phyloP scores from a whole-genome alignment of 1,140 invertebrate genomes.

The Lamellibrachia luymesi region DNA sequence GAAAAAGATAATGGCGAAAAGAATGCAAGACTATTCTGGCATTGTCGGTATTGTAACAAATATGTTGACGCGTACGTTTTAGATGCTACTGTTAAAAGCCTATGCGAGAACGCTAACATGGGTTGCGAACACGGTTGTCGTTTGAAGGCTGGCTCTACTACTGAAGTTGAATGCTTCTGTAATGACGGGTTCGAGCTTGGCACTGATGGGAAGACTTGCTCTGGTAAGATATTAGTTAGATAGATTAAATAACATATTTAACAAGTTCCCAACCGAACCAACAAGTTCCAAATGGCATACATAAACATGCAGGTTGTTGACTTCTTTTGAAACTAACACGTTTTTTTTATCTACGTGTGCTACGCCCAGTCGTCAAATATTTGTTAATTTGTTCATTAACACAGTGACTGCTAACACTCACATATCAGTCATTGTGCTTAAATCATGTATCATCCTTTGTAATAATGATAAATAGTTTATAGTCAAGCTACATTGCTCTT shows the following conservation, averaged over 20 bases:
- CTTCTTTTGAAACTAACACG: too few species aligned
- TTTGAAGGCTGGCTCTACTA: neutral
- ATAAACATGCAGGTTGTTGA: too few species aligned
- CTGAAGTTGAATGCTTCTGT: neutral
- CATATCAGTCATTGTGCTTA: neutral
- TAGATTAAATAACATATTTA: neutral
- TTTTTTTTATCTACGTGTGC: too few species aligned
- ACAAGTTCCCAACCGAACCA: neutral
- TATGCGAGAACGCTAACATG: neutral
- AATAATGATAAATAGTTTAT: too few species aligned
- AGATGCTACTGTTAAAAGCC: neutral
- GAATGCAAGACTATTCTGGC: neutral
- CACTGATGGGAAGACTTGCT: neutral
- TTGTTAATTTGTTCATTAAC: neutral
- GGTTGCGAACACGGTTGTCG: neutral
- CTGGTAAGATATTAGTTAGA: neutral
- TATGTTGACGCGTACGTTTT: neutral
- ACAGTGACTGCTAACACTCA: neutral
- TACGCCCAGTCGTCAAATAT: neutral
- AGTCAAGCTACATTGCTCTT: too few species aligned
- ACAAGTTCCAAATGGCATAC: neutral
- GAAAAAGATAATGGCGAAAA: too few species aligned
- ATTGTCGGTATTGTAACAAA: neutral
- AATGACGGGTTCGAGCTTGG: neutral
- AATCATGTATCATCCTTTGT: neutral